Base-by-base conservation (phyloP, 2,888 invertebrate genomes). In the Vesta saturnalis region DNA sequence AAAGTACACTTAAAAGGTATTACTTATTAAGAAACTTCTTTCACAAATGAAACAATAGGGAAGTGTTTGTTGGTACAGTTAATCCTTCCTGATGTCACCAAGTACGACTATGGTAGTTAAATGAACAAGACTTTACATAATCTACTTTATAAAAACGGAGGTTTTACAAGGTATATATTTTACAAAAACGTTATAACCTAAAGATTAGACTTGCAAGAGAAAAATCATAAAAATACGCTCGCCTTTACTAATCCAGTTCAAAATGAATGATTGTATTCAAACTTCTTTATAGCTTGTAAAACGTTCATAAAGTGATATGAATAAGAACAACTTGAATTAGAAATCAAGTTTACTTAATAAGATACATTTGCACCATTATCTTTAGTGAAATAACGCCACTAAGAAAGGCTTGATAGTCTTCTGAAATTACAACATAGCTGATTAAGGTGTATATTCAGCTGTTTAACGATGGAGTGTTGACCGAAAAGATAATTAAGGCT, bases 121-220 rank as follows among this genome's bases (percentile, higher is more conserved):
- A 52, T 52, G 52, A 52, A 52, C 12, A 52, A 52, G 52, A 52
- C 52, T 52, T 52, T 52, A 52, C 52, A 19, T 52, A 52, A 52
- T 52, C 52, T n/a, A 52, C 52, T 52, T 52, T 52, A 52, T 52
- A 52, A 52, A 52, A 19, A 52, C 19, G 52, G n/a, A 52, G 21
- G 4, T 52, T 52, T 52, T n/a, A 16, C 52, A 19, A 52, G 52
- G 18, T 21, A 52, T 39, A n/a, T 52, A 47, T 16, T 15, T 1
- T 47, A 47, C 47, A 15, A 47, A 47, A 14, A 14, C 15, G n/a
- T 47, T 52, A 21, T 19, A 21, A 6, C n/a, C 19, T 52, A 19
- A 52, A 52, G 19, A 52, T 52, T 52, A 39, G 12, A n/a, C 12
- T n/a, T 52, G 21, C 52, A 12, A 52, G 19, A 52, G 52, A 5